Conservation (phyloP, 2,113 vertebrate species). For the Eptatretus burgeri region DNA sequence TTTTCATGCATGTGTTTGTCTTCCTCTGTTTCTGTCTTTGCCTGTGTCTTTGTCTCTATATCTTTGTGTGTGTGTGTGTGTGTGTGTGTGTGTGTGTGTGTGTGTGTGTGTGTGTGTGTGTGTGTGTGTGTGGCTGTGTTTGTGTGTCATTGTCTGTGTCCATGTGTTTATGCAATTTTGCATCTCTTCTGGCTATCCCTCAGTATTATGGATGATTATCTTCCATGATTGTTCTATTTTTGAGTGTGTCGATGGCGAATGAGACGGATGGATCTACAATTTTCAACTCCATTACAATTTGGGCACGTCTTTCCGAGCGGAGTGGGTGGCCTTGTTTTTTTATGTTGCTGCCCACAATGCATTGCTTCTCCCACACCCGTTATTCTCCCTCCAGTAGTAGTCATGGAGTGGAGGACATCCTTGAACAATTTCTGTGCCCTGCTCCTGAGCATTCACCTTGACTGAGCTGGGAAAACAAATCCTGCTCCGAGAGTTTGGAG, state of each 20-base stretch:
- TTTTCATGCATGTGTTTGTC: too few relatives aligned
- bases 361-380: neutral
- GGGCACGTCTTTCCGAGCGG: neutral
- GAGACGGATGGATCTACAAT: neutral
- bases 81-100: too few relatives aligned
- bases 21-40: too few relatives aligned
- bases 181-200: neutral
- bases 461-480: constrained; percentile 1
- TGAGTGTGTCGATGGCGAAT: neutral
- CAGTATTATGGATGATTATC: neutral
- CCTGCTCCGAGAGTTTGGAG: neutral
- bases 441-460: neutral
- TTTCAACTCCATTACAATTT: neutral
- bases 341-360: neutral
- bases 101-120: too few relatives aligned
- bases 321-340: neutral
- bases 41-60: too few relatives aligned
- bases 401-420: neutral
- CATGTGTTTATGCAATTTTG: neutral
- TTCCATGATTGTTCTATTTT: neutral
- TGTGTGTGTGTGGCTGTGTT: too few relatives aligned
- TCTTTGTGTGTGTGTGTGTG: too few relatives aligned
- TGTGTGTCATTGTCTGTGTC: too few relatives aligned
- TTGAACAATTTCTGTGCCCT: neutral
- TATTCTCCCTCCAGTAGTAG: neutral